Conservation (phyloP, 2,888 invertebrate genomes). For the Bombylius discolor region DNA sequence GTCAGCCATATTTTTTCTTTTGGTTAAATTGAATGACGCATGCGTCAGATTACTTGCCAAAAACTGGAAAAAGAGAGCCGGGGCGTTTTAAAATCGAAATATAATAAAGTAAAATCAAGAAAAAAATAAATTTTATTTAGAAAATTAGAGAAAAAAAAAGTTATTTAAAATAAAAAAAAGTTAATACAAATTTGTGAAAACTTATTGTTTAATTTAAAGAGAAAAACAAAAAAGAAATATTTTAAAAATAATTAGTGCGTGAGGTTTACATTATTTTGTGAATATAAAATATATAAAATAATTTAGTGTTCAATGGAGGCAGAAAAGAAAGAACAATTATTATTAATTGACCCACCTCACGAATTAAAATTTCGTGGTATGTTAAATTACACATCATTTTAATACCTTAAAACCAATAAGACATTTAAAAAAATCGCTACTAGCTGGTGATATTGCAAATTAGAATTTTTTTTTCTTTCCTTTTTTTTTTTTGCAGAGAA, state of each 20-base stretch:
- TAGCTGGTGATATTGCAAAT: no score
- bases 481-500: no score
- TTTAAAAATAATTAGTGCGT: neutral
- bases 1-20: constrained; percentile 4
- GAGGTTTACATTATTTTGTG: neutral
- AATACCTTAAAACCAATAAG: no score
- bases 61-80: constrained; percentile 5
- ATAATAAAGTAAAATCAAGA: neutral
- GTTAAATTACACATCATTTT: constrained; percentile 22
- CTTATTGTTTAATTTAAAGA: no score
- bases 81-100: constrained; percentile 1
- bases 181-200: no score
- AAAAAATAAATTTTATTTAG: no score
- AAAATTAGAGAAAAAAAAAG: no score
- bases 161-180: no score
- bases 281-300: no score
- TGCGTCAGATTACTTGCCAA: constrained; percentile 8
- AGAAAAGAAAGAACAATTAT: constrained; percentile 61
- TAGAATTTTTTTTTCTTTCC: no score
- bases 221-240: no score
- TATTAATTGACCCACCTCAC: constrained; percentile 75
- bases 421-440: no score
- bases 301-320: neutral
- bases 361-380: constrained; percentile 86
- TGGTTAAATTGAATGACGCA: constrained; percentile 2